A percentile compares a stretch with the other conserved stretches of the same genome.
Evolutionary conservation across 2,888 invertebrate genomes (phyloP).

Genomic region (Pammene aurita): DNA sequence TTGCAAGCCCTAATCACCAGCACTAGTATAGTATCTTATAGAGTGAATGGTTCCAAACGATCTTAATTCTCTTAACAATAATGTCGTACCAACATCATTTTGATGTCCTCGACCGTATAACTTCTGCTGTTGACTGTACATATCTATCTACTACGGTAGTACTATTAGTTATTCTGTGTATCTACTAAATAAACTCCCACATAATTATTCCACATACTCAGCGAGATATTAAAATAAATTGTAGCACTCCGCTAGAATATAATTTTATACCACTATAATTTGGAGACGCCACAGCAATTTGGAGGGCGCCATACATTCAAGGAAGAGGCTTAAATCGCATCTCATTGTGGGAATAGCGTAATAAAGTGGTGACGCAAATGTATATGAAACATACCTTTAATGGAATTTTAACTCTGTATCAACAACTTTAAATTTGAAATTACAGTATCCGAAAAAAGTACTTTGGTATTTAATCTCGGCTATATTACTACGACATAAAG

Average conservation of each 20-base stretch:
- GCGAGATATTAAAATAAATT: slow-evolving; percentile 5
- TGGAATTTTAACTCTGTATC: background rate
- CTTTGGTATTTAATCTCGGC: background rate
- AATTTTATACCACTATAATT: slow-evolving; percentile 25
- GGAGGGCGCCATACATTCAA: slow-evolving; percentile 11
- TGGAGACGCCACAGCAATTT: slow-evolving; percentile 6
- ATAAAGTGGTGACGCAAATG: slow-evolving; percentile 11
- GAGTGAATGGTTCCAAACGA: background rate
- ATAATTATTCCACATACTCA: slow-evolving; percentile 4
- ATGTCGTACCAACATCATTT: too few relatives aligned
- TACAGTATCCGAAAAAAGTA: background rate
- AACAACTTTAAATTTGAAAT: background rate
- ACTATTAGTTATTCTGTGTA: background rate
- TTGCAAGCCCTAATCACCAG: too few relatives aligned
- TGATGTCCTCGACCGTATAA: too few relatives aligned
- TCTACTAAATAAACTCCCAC: background rate
- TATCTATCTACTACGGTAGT: too few relatives aligned
- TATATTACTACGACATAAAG: background rate
- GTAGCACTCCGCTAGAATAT: background rate
- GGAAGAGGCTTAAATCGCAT: slow-evolving; percentile 10
- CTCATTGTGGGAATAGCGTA: slow-evolving; percentile 21
- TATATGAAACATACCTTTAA: background rate
- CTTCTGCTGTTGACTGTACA: too few relatives aligned
- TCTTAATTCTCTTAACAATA: too few relatives aligned
- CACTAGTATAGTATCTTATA: too few relatives aligned